These are phyloP conservation scores for Campylomormyrus tamandua DNA, from an alignment of 2,113 vertebrate genomes.

Conservation along the genomic window DNA sequence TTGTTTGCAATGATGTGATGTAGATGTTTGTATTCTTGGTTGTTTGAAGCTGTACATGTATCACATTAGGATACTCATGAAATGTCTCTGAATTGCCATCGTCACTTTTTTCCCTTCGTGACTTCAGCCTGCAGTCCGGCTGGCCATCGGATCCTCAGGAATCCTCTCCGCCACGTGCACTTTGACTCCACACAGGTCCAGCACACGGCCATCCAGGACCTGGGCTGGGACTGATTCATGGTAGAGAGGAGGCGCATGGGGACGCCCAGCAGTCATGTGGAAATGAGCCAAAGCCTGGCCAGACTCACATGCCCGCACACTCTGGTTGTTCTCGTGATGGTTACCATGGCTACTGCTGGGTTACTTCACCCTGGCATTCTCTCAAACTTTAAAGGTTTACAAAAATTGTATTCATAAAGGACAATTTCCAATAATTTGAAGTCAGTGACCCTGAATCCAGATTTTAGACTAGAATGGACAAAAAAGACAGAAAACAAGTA, in stretches of 20 bases:
- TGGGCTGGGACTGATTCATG: conserved; percentile 63
- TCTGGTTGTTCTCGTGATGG: background rate
- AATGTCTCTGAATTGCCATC: background rate
- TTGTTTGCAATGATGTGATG: background rate
- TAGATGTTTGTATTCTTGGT: background rate
- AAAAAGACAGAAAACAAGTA: background rate
- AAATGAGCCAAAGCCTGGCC: conserved; percentile 51
- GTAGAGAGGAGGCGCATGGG: conserved; percentile 58
- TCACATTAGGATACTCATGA: background rate
- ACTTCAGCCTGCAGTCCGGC: conserved; percentile 50
- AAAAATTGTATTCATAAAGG: background rate
- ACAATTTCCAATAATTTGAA: background rate
- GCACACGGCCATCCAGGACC: conserved; percentile 62
- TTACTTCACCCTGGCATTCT: background rate
- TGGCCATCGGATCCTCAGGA: conserved; percentile 45
- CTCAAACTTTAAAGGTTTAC: background rate
- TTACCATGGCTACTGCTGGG: conserved; percentile 4
- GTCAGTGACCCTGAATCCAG: background rate
- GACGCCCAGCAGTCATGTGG: conserved; percentile 63
- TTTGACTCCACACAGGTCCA: conserved; percentile 68
- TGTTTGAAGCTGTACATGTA: background rate
- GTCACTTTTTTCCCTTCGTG: background rate
- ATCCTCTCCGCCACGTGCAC: conserved; percentile 51
- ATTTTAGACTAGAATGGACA: background rate
- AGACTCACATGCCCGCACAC: background rate